Evolutionary conservation across 2,113 vertebrate species (phyloP).

Genomic region (human): GRCh38 chr9:127877501-127878000

Average conservation of each 20-base stretch:
- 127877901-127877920: background rate
- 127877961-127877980: background rate
- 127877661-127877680: constrained; percentile 70
- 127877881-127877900: background rate
- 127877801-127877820: background rate
- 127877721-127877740: constrained; percentile 82
- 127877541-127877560: background rate
- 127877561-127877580: background rate
- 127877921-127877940: background rate
- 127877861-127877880: background rate
- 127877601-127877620: constrained; percentile 38
- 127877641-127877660: constrained; percentile 44
- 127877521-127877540: background rate
- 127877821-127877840: too few species aligned
- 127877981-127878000: background rate
- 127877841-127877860: background rate
- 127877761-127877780: background rate
- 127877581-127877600: background rate
- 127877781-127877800: background rate
- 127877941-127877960: background rate
- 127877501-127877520: background rate
- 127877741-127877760: background rate
- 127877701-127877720: constrained; percentile 79
- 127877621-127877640: constrained; percentile 75
- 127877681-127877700: constrained; percentile 79